Evolutionary conservation across 2,888 invertebrate genomes (phyloP).

Genomic region (Drosophila mettleri): DNA sequence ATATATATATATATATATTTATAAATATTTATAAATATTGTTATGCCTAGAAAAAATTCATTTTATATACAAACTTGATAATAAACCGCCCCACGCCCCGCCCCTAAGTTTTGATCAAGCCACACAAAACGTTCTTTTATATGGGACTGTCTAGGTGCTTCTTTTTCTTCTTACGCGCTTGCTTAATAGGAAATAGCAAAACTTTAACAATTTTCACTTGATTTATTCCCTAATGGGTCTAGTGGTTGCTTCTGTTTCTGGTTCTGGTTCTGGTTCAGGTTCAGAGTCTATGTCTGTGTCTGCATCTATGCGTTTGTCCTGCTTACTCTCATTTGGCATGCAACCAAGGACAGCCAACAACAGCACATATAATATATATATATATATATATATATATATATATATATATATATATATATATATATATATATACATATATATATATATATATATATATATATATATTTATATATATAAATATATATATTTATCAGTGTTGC

Average conservation of each 20-base stretch:
- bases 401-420: not conserved
- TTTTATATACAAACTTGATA: conserved; percentile 61
- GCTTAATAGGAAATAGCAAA: conserved; percentile 43
- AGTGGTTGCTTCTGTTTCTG: conserved; percentile 20
- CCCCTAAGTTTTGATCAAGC: conserved; percentile 19
- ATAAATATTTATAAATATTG: conserved; percentile 34
- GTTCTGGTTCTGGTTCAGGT: conserved; percentile 12
- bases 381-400: not conserved
- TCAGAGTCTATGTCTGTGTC: conserved; percentile 19
- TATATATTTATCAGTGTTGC: too few relatives aligned
- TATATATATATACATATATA: not conserved
- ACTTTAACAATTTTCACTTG: conserved; percentile 54
- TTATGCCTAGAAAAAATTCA: conserved; percentile 61
- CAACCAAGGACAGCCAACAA: conserved; percentile 1
- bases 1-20: conserved; percentile 22
- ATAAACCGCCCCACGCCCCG: conserved; percentile 20
- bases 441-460: not conserved
- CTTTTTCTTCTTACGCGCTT: not conserved
- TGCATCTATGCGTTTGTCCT: conserved; percentile 17
- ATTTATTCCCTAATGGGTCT: conserved; percentile 27
- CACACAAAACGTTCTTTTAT: conserved; percentile 28
- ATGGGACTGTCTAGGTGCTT: conserved; percentile 22
- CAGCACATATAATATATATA: not conserved
- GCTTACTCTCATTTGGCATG: conserved; percentile 22
- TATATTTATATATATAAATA: too few relatives aligned